Evolutionary conservation across 1,140 invertebrate genomes (phyloP).

Genomic region (Solen grandis): DNA sequence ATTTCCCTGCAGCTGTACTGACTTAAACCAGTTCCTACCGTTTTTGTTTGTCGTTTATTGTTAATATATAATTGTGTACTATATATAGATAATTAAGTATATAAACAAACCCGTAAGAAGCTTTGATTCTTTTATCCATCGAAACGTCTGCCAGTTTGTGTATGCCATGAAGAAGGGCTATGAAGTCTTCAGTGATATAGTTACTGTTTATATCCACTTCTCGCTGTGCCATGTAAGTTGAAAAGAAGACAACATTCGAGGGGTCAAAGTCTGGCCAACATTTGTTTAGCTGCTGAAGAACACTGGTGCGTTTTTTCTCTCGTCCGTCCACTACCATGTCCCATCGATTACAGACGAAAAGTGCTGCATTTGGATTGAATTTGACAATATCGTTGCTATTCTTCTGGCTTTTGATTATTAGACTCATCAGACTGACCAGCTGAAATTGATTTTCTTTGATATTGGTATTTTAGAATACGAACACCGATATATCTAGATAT

Average conservation of each 20-base stretch:
- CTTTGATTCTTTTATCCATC: conserved; percentile 55
- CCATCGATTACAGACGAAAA: conserved; percentile 72
- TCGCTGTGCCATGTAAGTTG: conserved; percentile 52
- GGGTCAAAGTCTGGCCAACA: conserved; percentile 65
- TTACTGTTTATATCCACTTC: conserved; percentile 49
- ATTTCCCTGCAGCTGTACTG: too few species aligned
- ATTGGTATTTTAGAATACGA: too few species aligned
- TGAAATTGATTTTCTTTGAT: too few species aligned
- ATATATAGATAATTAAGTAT: neutral
- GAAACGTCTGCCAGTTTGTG: conserved; percentile 55
- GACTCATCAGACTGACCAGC: conserved; percentile 46
- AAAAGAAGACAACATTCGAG: conserved; percentile 60
- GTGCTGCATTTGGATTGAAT: conserved; percentile 65
- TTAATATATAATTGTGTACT: neutral
- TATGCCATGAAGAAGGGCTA: conserved; percentile 57
- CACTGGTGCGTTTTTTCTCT: conserved; percentile 36
- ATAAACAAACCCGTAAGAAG: conserved; percentile 61
- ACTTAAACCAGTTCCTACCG: too few species aligned
- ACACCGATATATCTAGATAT: too few species aligned
- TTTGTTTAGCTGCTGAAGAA: conserved; percentile 56
- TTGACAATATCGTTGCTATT: conserved; percentile 34
- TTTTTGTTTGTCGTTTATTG: too few species aligned
- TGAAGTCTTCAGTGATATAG: conserved; percentile 61
- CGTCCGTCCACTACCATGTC: conserved; percentile 57
- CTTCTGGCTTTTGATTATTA: conserved; percentile 48